Evolutionary conservation across 2,797 vertebrate genomes (phyloP).

Genomic region (Fistularia tabacaria): DNA sequence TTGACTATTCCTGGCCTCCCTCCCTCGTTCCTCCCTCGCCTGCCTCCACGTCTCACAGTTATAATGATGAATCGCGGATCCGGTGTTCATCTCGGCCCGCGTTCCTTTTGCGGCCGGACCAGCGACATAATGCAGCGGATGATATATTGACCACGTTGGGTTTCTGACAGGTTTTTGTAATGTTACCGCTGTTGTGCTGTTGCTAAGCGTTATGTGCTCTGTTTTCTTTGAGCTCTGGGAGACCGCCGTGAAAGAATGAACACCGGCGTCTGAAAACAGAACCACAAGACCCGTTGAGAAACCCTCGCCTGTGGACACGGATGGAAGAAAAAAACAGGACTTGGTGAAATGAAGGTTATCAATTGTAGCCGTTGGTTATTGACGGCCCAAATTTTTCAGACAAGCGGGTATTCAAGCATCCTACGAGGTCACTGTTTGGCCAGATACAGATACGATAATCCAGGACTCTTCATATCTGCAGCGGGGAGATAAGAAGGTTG

Average conservation of each 20-base stretch:
- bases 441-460: constrained; percentile 18
- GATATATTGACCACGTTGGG: constrained; percentile 52
- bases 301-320: too few species aligned
- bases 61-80: constrained; percentile 60
- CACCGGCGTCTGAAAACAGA: too few species aligned
- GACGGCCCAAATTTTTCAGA: too few species aligned
- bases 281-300: too few species aligned
- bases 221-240: too few species aligned
- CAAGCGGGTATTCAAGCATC: too few species aligned
- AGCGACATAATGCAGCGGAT: constrained; percentile 40
- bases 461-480: constrained; percentile 35
- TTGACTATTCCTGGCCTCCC: constrained; percentile 14
- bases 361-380: too few species aligned
- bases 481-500: constrained; percentile 39
- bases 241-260: too few species aligned
- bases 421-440: background rate
- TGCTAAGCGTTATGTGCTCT: constrained; percentile 15
- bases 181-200: constrained; percentile 19
- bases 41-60: constrained; percentile 50
- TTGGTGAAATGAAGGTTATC: too few species aligned
- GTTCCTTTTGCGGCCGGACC: constrained; percentile 43
- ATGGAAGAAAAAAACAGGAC: too few species aligned
- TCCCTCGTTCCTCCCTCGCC: constrained; percentile 22
- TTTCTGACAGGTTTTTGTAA: constrained; percentile 53
- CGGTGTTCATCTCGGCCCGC: constrained; percentile 44